Percentiles rank a stretch among this genome's conserved stretches.
These are phyloP conservation scores for Odontamblyopus rebecca DNA, from an alignment of 2,797 vertebrate species.

Conservation along the genomic window DNA sequence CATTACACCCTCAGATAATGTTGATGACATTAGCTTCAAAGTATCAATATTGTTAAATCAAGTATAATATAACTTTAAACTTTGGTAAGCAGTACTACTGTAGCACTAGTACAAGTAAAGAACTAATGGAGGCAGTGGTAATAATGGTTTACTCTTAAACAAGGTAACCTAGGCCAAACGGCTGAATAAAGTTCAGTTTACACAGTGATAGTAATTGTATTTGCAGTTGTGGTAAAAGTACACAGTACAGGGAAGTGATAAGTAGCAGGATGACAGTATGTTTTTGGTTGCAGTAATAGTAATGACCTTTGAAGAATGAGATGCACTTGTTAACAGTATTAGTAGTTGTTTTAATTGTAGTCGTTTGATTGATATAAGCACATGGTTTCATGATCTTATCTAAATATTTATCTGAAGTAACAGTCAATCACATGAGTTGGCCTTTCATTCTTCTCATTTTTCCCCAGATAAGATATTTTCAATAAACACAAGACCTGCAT, in stretches of 20 bases:
- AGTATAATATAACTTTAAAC: background rate
- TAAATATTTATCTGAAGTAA: too few relatives aligned
- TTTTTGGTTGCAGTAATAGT: background rate
- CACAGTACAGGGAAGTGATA: too few relatives aligned
- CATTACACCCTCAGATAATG: too few relatives aligned
- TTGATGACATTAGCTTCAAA: too few relatives aligned
- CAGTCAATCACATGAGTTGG: background rate
- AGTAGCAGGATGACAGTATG: background rate
- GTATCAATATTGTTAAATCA: background rate
- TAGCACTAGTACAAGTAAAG: background rate
- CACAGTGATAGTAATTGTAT: background rate
- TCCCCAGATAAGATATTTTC: slow-evolving; percentile 26
- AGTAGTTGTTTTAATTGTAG: background rate
- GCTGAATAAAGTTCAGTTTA: background rate
- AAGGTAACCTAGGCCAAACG: background rate
- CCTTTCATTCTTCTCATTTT: background rate
- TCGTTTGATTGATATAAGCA: background rate
- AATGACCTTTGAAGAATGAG: background rate
- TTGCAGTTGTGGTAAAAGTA: background rate
- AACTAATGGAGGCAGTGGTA: too few relatives aligned
- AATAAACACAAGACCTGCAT: slow-evolving; percentile 39
- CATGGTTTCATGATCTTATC: background rate
- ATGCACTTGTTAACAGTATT: too few relatives aligned
- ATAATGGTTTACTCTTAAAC: background rate
- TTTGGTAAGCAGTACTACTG: background rate